Evolutionary conservation across 64 coral and sea anemone genomes (phyloP), one percentile per base, ranked within the genome.

Genomic region (Platygyra sinensis): DNA sequence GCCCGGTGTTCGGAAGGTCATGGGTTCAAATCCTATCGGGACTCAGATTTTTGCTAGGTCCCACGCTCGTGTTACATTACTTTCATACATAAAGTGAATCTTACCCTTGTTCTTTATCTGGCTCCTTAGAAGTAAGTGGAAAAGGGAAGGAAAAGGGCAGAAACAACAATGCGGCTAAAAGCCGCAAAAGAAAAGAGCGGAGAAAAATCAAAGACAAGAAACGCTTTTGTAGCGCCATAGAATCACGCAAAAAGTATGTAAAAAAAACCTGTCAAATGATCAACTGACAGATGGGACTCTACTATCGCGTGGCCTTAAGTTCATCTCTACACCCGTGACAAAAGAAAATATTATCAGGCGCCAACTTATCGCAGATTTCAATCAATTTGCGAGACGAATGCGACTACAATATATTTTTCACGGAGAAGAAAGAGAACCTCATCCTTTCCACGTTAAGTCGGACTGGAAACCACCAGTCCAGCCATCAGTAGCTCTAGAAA

Each of bases 241-340:
- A 74, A 30, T 29, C 72, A 74, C 72, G 72, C 72, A 74, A 33
- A 74, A 31, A 74, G 5, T 14, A 74, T 32, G 89, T 67, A 61
- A 55, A 85, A 55, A 85, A 67, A 89, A 86, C 54, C 79, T 94
- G 71, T 94, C 87, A 62, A 83, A 60, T 72, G 52, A 86, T 79
- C 62, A 61, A 72, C 84, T 89, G 63, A 89, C 87, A 94, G 71
- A 89, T 77, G 28, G 89, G 52, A 78, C 78, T 78, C 62, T 90
- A 75, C 64, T 94, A 86, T 77, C 93, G 2, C 72, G 78, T 82
- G 72, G 80, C 28, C 77, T 90, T 52, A 87, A 94, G 77, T 94
- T 90, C 28, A 76, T 94, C 20, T 87, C 74, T 86, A 79, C 74
- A 71, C 93, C 93, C 31, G 25, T 60, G 31, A 46, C 59, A 73